Evolutionary conservation across 2,113 vertebrate genomes (phyloP), one percentile per base, ranked within the genome.

Genomic region (Phalacrocorax brasilianus): DNA sequence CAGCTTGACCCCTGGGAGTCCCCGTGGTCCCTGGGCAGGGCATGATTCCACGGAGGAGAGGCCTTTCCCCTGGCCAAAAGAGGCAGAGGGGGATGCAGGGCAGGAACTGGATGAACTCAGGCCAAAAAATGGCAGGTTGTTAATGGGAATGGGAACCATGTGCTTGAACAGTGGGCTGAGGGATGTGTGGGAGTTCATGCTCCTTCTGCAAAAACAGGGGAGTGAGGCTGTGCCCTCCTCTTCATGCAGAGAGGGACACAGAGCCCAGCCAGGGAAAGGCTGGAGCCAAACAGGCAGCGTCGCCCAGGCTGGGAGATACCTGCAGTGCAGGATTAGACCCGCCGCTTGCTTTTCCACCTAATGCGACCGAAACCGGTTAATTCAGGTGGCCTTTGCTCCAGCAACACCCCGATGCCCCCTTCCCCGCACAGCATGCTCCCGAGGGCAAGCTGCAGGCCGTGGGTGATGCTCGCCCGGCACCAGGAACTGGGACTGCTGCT

Each of bases 371-470:
- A 44, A 21, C 10, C 2, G 3, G 38, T 21, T 65, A 77, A 66
- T 44, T 55, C 30, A 30, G 58, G 52, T 0, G 6, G 16, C 35
- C 33, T 40, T 22, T 27, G 30, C 67, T 67, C 19, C 2, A 5
- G 49, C 33, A 56, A 71, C 9, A 9, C 15, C 38, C 23, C 2
- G 0, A 15, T 9, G 24, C 28, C 18, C 38, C 23, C 44, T 61
- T 67, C 27, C 45, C 49, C 0, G 0, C 28, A 21, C 22, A 32
- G 23, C 0, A 1, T 1, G 1, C 30, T 50, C n/a, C 42, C 5
- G 0, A 40, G 56, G 55, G 16, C 0, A 6, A 28, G n/a, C 22
- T 27, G 55, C 1, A 1, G 28, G 47, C 6, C 0, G 1, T 3
- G 55, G 35, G 3, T 4, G 42, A 63, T 30, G 70, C 22, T 75